A percentile compares a stretch with the other conserved stretches of the same genome.
Evolutionary conservation across 1,140 invertebrate species (phyloP).

Genomic region (Homarus americanus): DNA sequence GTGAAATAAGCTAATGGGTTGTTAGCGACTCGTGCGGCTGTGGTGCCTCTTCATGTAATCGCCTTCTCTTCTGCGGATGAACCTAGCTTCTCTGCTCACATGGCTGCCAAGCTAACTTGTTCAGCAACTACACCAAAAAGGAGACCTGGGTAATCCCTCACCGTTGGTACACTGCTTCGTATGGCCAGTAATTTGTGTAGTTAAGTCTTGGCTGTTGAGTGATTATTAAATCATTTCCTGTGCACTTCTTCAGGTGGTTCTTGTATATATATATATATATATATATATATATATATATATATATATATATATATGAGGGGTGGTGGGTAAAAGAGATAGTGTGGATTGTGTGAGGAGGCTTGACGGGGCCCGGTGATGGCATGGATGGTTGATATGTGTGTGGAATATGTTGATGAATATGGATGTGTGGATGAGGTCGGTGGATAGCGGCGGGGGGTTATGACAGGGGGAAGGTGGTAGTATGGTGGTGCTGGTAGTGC

Average conservation of each 20-base stretch:
- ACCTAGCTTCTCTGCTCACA: not conserved
- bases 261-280: too few species aligned
- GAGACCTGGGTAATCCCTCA: not conserved
- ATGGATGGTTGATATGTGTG: too few species aligned
- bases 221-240: too few species aligned
- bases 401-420: too few species aligned
- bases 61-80: not conserved
- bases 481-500: conserved; percentile 29
- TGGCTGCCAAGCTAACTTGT: not conserved
- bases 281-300: too few species aligned
- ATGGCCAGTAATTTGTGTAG: not conserved
- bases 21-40: not conserved
- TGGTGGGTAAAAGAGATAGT: too few species aligned
- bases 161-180: not conserved
- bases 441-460: not conserved
- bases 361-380: too few species aligned
- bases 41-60: not conserved
- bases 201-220: too few species aligned
- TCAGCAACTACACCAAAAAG: not conserved
- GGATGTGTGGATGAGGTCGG: too few species aligned
- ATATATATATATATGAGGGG: too few species aligned
- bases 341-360: too few species aligned
- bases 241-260: too few species aligned
- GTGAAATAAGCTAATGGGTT: conserved; percentile 51
- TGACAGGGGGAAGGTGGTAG: not conserved